phyloP scores from a whole-genome alignment of 2,113 vertebrate genomes.

The Thermophis baileyi region DNA sequence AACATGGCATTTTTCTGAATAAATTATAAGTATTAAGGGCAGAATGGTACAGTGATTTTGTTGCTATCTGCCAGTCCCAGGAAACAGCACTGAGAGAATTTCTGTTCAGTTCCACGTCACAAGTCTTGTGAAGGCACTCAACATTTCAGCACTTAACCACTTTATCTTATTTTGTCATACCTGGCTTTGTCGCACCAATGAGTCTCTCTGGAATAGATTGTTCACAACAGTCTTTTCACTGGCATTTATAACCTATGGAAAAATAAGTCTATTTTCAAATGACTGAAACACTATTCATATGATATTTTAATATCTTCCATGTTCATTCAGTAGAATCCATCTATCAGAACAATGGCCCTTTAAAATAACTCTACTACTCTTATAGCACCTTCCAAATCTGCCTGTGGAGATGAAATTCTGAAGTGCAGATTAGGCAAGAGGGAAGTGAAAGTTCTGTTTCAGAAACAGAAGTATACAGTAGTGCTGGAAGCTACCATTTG shows the following conservation, averaged over 20 bases:
- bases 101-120: not conserved
- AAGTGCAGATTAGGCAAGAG: not conserved
- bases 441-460: not conserved
- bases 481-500: not conserved
- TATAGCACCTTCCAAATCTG: not conserved
- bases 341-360: not conserved
- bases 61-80: not conserved
- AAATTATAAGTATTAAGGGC: not conserved
- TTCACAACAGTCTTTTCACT: conserved; percentile 89
- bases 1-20: not conserved
- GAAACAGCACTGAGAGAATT: not conserved
- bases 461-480: not conserved
- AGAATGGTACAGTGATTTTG: not conserved
- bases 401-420: not conserved
- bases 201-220: conserved; percentile 88
- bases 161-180: conserved; percentile 62
- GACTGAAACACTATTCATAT: conserved; percentile 2
- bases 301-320: not conserved
- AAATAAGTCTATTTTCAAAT: conserved; percentile 33
- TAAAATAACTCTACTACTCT: not conserved
- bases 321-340: not conserved
- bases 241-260: conserved; percentile 78
- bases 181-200: conserved; percentile 91
- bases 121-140: not conserved
- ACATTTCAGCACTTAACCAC: not conserved